phyloP scores from a whole-genome alignment of 2,113 vertebrate species.

The Haplotaxodon microlepis region DNA sequence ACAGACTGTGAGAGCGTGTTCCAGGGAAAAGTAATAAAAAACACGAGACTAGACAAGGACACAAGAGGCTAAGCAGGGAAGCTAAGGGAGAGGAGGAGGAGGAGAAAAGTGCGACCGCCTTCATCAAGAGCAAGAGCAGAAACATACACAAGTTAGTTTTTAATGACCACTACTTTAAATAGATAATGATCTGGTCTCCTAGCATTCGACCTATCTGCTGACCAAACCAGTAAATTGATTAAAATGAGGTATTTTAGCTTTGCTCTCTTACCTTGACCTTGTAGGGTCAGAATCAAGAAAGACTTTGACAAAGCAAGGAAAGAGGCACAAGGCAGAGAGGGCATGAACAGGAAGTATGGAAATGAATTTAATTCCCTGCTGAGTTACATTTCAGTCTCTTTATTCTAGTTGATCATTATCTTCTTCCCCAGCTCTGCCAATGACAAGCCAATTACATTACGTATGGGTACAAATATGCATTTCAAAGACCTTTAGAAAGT shows the following conservation, averaged over 20 bases:
- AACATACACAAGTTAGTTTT: background rate
- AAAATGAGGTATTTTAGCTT: background rate
- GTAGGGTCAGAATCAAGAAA: background rate
- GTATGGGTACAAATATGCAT: slow-evolving; percentile 12
- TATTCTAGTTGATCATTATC: slow-evolving; percentile 23
- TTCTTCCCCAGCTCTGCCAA: background rate
- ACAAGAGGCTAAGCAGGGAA: too few relatives aligned
- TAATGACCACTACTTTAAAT: background rate
- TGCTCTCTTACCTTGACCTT: background rate
- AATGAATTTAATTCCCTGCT: slow-evolving; percentile 11
- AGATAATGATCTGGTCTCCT: background rate
- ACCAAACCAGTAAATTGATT: background rate
- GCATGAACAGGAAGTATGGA: background rate
- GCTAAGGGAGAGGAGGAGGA: too few relatives aligned
- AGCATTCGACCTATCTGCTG: background rate
- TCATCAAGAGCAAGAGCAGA: too few relatives aligned
- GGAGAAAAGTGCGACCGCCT: too few relatives aligned
- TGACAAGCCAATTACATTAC: background rate
- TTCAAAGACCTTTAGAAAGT: slow-evolving; percentile 17
- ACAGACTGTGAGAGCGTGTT: too few relatives aligned
- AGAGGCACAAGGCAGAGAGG: background rate
- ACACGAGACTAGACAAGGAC: too few relatives aligned
- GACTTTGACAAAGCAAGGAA: background rate
- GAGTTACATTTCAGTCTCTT: background rate
- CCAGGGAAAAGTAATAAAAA: too few relatives aligned